phyloP scores from a whole-genome alignment of 2,797 vertebrate genomes.

The Thamnophis elegans region DNA sequence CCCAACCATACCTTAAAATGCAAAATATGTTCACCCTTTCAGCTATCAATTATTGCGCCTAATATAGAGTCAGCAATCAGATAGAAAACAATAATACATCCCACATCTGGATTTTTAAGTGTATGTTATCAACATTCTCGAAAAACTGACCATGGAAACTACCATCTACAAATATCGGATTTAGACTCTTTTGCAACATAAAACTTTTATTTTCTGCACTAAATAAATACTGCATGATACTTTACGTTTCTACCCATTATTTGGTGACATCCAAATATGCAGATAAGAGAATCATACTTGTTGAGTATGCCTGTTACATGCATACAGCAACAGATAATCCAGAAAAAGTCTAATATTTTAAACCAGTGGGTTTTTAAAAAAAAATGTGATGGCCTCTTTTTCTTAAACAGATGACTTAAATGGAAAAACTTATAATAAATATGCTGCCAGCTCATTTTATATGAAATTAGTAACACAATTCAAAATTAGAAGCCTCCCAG shows the following conservation, averaged over 20 bases:
- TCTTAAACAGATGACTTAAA: slow-evolving; percentile 34
- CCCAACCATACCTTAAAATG: background rate
- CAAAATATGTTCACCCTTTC: background rate
- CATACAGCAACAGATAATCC: background rate
- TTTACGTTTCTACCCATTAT: background rate
- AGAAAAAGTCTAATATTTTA: background rate
- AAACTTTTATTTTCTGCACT: background rate
- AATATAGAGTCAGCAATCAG: background rate
- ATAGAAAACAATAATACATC: background rate
- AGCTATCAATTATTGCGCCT: background rate
- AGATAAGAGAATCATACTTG: background rate
- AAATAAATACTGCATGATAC: background rate
- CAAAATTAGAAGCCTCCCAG: slow-evolving; percentile 31
- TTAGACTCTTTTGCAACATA: background rate
- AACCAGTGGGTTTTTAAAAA: background rate
- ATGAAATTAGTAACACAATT: slow-evolving; percentile 23
- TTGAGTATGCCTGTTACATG: background rate
- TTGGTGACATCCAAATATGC: background rate
- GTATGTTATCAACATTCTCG: background rate
- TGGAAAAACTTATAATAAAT: background rate
- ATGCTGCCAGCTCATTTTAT: slow-evolving; percentile 18
- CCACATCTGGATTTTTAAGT: background rate
- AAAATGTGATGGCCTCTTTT: background rate
- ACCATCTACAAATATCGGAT: background rate
- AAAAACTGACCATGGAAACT: background rate